Evolutionary conservation across 92 coral and sea anemone species (phyloP), one percentile per base, ranked within the genome.

Genomic region (Chrysogorgia sp.): DNA sequence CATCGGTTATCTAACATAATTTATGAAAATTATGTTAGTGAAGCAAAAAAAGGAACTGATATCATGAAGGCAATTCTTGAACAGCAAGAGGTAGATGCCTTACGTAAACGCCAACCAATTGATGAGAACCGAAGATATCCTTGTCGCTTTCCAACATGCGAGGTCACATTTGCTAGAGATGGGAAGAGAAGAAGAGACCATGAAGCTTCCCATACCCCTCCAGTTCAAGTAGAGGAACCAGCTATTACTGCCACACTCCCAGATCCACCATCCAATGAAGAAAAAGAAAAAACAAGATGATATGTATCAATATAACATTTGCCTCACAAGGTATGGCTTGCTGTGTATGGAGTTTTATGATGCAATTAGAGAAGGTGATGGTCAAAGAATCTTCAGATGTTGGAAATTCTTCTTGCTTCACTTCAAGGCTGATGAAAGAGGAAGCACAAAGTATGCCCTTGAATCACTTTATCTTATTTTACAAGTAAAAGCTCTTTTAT

Each of bases 341-440:
- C 52, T 89, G 60, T 81, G 74, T 49, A 33, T 81, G 65, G 87
- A 89, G 41, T 85, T 89, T 71, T 58, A 85, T 20, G 88, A 89
- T 82, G 85, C 87, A 15, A 85, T 84, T 2, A 40, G 81, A 5
- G 92, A 89, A 21, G 92, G 88, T 15, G 85, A 85, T 89, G 92
- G 92, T 7, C 63, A 83, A 8, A 63, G 92, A 63, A 56, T 62
- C 14, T 47, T 86, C 34, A 50, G 87, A 68, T 89, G 90, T 62
- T 89, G 88, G 92, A 82, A 85, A 57, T 86, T 85, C 19, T 72
- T 85, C 49, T 71, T 89, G 74, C 80, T 86, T 14, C 84, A 82
- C 62, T 86, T 89, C 72, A 89, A 77, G 48, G 74, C 58, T 34
- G 87, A 85, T 20, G 65, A 70, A 40, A 75, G 83, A 40, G 59